Evolutionary conservation across 2,797 vertebrate genomes (phyloP).

Genomic region (Pelobates cultripes): DNA sequence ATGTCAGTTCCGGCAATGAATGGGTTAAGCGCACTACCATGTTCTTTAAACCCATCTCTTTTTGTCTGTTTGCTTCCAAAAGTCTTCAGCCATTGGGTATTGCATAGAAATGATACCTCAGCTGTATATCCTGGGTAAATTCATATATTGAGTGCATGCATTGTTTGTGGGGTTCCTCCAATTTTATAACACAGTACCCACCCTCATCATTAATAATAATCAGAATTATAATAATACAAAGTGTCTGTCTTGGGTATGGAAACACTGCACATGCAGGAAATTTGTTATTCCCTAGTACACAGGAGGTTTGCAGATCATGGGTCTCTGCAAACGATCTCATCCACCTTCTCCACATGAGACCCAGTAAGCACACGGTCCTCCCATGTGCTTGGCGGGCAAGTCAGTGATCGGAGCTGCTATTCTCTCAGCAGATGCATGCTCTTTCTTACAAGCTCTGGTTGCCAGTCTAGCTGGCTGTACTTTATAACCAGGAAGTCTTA

Average conservation of each 20-base stretch:
- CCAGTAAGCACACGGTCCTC: not conserved
- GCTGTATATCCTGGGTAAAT: slow-evolving; percentile 55
- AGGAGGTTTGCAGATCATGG: too few species aligned
- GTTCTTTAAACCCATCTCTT: not conserved
- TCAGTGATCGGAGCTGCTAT: slow-evolving; percentile 18
- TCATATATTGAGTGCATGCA: slow-evolving; percentile 57
- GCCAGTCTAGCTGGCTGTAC: slow-evolving; percentile 16
- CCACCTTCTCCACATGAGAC: too few species aligned
- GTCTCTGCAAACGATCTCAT: too few species aligned
- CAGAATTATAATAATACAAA: not conserved
- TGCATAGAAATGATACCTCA: slow-evolving; percentile 59
- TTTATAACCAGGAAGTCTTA: slow-evolving; percentile 35
- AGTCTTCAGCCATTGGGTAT: slow-evolving; percentile 59
- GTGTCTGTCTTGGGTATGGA: slow-evolving; percentile 19
- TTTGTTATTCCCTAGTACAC: not conserved
- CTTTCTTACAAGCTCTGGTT: slow-evolving; percentile 66
- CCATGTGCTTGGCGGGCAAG: not conserved
- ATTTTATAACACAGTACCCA: slow-evolving; percentile 14
- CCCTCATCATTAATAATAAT: slow-evolving; percentile 11
- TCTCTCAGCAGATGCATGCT: slow-evolving; percentile 77
- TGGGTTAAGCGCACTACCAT: not conserved
- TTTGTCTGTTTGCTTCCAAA: slow-evolving; percentile 47
- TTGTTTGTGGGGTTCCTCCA: slow-evolving; percentile 42
- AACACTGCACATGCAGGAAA: slow-evolving; percentile 30
- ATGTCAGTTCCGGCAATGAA: not conserved